Percentiles rank a stretch among this genome's conserved stretches.
phyloP scores from a whole-genome alignment of 2,113 vertebrate species.

The Ceratotherium simum region DNA sequence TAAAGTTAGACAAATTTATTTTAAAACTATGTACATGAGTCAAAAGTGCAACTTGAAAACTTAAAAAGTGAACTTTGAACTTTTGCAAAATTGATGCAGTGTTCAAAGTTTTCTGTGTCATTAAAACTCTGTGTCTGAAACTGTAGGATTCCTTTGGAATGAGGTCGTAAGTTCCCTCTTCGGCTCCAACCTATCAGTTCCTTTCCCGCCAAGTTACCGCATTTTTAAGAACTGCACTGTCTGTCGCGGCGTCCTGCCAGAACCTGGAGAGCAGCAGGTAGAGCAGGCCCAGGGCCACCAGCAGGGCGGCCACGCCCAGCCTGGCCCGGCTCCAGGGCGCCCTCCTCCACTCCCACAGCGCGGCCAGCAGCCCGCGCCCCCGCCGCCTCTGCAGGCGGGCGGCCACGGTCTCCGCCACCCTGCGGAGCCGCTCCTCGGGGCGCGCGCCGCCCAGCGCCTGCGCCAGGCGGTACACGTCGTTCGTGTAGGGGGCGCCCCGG shows the following conservation, averaged over 20 bases:
- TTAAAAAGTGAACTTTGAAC: neutral
- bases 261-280: accelerated
- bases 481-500: too few relatives aligned
- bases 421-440: accelerated
- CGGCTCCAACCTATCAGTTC: too few relatives aligned
- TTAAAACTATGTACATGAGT: neutral
- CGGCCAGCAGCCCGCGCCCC: accelerated
- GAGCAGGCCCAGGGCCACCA: neutral
- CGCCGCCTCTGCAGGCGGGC: accelerated
- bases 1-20: neutral
- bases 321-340: accelerated
- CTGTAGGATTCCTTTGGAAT: neutral
- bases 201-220: too few relatives aligned
- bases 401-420: neutral
- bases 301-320: accelerated
- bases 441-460: too few relatives aligned
- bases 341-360: neutral
- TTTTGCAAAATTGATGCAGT: neutral
- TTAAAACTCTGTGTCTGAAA: neutral
- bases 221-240: neutral
- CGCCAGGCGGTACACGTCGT: too few relatives aligned
- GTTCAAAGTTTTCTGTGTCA: neutral
- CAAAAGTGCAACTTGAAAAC: neutral
- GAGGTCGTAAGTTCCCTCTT: neutral
- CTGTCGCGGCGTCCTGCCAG: accelerated